phyloP scores from a whole-genome alignment of 2,113 vertebrate genomes.

The Artemisiospiza belli region DNA sequence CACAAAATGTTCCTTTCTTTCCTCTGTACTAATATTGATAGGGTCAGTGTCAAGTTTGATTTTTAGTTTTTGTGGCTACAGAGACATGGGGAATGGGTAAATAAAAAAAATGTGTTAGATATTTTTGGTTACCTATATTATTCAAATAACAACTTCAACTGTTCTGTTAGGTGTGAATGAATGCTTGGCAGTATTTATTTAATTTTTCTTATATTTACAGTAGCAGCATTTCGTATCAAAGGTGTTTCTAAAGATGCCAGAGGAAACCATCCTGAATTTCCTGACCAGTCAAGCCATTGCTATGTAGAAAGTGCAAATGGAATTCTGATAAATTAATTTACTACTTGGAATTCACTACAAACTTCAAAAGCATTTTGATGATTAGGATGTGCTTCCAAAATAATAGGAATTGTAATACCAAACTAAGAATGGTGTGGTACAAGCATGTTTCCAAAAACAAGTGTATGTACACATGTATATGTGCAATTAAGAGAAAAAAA shows the following conservation, averaged over 20 bases:
- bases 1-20: background rate
- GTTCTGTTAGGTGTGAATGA: background rate
- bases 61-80: background rate
- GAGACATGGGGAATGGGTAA: background rate
- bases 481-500: slow-evolving; percentile 5
- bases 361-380: background rate
- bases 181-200: background rate
- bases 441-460: background rate
- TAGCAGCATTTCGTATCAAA: background rate
- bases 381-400: background rate
- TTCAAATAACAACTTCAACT: background rate
- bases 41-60: background rate
- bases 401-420: background rate
- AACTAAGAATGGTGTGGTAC: background rate
- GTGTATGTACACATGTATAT: background rate
- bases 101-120: background rate
- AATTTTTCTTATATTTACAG: background rate
- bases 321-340: background rate
- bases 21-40: background rate
- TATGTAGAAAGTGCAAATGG: background rate
- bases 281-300: background rate
- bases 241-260: background rate
- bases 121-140: background rate
- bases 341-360: background rate
- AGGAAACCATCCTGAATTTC: background rate